Evolutionary conservation across 2,113 vertebrate species (phyloP).

Genomic region (Tachycineta bicolor): DNA sequence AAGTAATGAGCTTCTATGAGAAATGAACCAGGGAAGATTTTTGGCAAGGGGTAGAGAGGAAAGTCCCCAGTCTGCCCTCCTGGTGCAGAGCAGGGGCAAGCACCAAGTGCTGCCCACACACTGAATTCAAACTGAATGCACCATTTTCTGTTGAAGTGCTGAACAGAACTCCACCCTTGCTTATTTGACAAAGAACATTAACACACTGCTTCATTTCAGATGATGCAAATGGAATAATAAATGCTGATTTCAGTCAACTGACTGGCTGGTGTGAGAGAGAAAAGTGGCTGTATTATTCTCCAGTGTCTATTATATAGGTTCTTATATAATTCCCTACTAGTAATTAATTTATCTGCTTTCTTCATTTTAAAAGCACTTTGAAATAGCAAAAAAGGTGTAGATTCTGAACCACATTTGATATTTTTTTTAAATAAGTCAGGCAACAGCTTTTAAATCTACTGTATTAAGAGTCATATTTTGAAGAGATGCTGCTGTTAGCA

Average conservation of each 20-base stretch:
- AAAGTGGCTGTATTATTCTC: background rate
- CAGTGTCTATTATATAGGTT: background rate
- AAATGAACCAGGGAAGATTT: background rate
- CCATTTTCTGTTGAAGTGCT: background rate
- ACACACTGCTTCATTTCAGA: background rate
- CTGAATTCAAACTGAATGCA: background rate
- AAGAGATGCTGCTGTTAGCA: background rate
- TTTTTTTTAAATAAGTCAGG: background rate
- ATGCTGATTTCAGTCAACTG: background rate
- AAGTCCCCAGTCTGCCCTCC: background rate
- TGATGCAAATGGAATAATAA: conserved; percentile 24
- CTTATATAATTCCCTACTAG: background rate
- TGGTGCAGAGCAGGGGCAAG: background rate
- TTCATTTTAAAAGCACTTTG: background rate
- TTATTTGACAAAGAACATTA: background rate
- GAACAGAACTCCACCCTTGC: background rate
- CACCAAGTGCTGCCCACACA: accelerated
- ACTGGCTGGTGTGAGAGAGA: background rate
- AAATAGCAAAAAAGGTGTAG: background rate
- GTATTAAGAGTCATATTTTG: background rate
- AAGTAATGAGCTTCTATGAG: background rate
- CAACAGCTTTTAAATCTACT: background rate
- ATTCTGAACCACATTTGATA: background rate
- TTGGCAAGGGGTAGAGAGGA: background rate
- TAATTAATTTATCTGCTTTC: background rate